A percentile compares a stretch with the other conserved stretches of the same genome.
Evolutionary conservation across 2,888 invertebrate species (phyloP).

Genomic region (Apotomis capreana): DNA sequence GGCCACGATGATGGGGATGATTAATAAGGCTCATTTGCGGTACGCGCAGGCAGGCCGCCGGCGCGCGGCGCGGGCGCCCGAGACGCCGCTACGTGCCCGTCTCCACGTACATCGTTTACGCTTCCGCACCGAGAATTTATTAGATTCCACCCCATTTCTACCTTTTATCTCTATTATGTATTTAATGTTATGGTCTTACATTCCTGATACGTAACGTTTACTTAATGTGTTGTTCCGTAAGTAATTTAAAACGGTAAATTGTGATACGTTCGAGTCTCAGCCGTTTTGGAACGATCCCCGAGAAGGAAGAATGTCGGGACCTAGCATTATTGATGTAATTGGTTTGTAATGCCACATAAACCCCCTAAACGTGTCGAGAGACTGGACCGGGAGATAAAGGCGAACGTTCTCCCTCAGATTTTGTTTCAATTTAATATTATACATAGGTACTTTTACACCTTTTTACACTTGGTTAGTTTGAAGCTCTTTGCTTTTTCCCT

Average conservation of each 20-base stretch:
- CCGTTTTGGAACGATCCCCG: conserved; percentile 12
- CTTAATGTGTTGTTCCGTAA: conserved; percentile 49
- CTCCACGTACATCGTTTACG: conserved; percentile 79
- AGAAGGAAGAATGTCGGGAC: conserved; percentile 36
- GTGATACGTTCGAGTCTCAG: conserved; percentile 19
- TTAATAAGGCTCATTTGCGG: conserved; percentile 82
- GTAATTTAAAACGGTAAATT: conserved; percentile 34
- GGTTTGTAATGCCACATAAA: conserved; percentile 83
- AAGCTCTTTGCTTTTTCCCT: background rate
- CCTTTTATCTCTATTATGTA: conserved; percentile 78
- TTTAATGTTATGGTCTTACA: conserved; percentile 65
- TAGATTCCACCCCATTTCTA: conserved; percentile 78
- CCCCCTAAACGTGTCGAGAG: conserved; percentile 82
- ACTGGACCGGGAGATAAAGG: conserved; percentile 81
- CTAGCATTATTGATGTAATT: conserved; percentile 79
- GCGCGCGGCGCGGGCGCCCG: conserved; percentile 46
- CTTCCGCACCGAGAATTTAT: conserved; percentile 80
- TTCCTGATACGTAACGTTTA: conserved; percentile 56
- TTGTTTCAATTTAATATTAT: conserved; percentile 53
- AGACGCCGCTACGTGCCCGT: conserved; percentile 72
- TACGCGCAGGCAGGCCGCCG: conserved; percentile 57
- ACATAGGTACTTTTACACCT: conserved; percentile 18
- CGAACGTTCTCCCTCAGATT: conserved; percentile 60
- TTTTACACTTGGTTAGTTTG: conserved; percentile 39
- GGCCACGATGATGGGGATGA: conserved; percentile 78